Base-by-base conservation (phyloP, 2,797 vertebrate genomes). In the Alauda arvensis region DNA sequence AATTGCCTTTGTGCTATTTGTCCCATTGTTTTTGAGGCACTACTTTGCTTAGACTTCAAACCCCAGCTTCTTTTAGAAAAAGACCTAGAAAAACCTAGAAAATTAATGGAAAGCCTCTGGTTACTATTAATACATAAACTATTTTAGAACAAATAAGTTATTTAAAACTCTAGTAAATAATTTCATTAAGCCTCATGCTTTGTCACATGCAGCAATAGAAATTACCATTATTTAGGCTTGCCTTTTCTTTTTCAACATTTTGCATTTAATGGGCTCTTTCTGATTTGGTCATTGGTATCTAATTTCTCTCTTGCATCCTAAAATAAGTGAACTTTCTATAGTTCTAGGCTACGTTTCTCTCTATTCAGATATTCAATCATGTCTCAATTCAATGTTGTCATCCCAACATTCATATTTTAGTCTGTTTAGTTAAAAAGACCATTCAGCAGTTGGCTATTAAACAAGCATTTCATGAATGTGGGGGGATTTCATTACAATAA, bases 391-490 rank as follows among this genome's bases (percentile, higher is more conserved):
- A 61, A 7, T 37, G 39, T 23, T 88, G 69, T 45, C 69, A 84
- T 40, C 48, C 24, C 45, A 87, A 65, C 51, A 82, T 39, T 71
- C 48, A 26, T 61, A 66, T 88, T 89, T 92, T 25, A 75, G 26
- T 57, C 34, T 88, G n/a, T 61, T 92, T 84, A 74, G 59, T 82
- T 85, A 60, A 80, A 85, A 92, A 46, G 67, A 87, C 12, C 51
- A 87, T 83, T 83, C 66, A 81, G 77, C 79, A 91, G 56, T 90
- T 93, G 70, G 56, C 82, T 83, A 87, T 67, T 87, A 76, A 90
- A 85, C 62, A 77, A 57, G 48, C 78, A 88, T 88, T 89, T 77
- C 78, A 92, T 63, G 43, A 85, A 91, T 77, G 74, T 31, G 56
- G 77, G 16, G 15, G 78, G 63, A 92, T 87, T 28, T 89, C 72